Percentiles rank a stretch among this genome's conserved stretches.
Conservation (phyloP, 2,113 vertebrate genomes). For the Hypanus sabinus region DNA sequence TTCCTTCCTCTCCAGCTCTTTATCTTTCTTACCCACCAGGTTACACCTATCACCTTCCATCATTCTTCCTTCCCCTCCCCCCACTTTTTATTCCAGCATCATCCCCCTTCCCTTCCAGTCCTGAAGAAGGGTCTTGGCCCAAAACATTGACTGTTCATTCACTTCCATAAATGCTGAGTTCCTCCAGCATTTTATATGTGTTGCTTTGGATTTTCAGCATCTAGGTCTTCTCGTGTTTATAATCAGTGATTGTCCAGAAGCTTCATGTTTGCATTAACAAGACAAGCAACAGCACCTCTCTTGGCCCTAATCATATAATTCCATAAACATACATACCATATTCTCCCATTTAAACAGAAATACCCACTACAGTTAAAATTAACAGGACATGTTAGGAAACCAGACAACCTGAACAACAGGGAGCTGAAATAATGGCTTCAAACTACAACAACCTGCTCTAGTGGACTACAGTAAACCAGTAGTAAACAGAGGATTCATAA, state of each 20-base stretch:
- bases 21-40: too few species aligned
- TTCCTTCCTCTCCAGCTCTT: too few species aligned
- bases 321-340: not conserved
- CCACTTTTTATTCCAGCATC: too few species aligned
- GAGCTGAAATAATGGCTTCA: slow-evolving; percentile 22
- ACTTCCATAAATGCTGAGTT: too few species aligned
- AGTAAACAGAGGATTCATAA: not conserved
- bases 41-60: too few species aligned
- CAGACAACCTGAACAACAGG: not conserved
- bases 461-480: not conserved
- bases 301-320: not conserved
- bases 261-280: not conserved
- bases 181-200: too few species aligned
- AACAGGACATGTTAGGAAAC: not conserved
- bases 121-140: too few species aligned
- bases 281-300: not conserved
- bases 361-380: not conserved
- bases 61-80: too few species aligned
- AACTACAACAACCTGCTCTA: not conserved
- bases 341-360: not conserved
- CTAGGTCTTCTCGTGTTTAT: too few species aligned
- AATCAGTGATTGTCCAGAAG: not conserved
- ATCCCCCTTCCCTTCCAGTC: too few species aligned
- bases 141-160: too few species aligned
- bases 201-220: too few species aligned